Base-by-base conservation (phyloP, 2,888 invertebrate genomes). In the Lasioglossum leucozonium region DNA sequence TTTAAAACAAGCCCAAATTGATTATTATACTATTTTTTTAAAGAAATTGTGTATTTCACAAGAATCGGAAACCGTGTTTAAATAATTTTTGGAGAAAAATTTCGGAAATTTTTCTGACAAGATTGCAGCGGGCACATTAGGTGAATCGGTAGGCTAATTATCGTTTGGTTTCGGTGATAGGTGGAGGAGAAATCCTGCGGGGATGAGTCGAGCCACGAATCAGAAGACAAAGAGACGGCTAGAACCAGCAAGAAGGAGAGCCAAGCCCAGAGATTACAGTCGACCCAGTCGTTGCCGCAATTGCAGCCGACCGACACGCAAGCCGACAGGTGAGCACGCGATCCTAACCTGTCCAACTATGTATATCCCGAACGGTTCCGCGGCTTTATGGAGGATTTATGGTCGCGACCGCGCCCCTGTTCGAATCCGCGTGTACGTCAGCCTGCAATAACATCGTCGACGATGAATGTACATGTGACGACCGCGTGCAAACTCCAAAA, bases 261-360 rank as follows among this genome's bases (percentile, higher is more conserved):
- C 37, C 84, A 67, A 77, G 88, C 71, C 26, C 85, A 89, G 74
- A 88, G 84, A 75, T 65, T 81, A 67, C 84, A 72, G 55, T 74
- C 85, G 81, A 73, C 58, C 51, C 89, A 87, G 40, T 79, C 89
- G 30, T 84, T 90, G 74, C 73, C 87, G 42, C 92, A 91, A 42
- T 82, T 83, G 62, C 84, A 87, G 37, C 62, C 88, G 3, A 71
- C 82, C 4, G 91, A 91, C 81, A 80, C 84, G 83, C 91, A 86
- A 88, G 26, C 67, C 40, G 90, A 91, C 82, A 92, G 90, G 91
- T 92, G 42, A 92, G 91, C 84, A 88, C 79, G 87, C 80, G 71
- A 89, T 79, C 37, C 34, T 18, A 71, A 55, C 22, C n/a, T 51
- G 4, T 22, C 13, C 22, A 58, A 72, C 44, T 69, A 77, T 55